phyloP scores from a whole-genome alignment of 1,140 invertebrate genomes.

The Bilobella aurantiaca region DNA sequence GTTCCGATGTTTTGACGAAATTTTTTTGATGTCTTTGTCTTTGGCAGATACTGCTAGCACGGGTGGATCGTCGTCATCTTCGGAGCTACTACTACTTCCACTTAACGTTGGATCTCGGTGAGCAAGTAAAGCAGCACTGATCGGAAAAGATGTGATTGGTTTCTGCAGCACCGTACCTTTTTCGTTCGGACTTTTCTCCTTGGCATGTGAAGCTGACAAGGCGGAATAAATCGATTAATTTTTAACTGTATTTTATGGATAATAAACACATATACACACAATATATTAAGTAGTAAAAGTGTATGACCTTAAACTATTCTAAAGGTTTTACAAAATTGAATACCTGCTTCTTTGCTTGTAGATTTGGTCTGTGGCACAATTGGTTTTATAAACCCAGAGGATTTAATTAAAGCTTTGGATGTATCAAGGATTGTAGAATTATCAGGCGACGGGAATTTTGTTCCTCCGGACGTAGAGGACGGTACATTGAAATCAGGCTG shows the following conservation, averaged over 20 bases:
- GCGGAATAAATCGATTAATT: background rate
- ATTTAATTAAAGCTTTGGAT: background rate
- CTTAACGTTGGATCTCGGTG: constrained; percentile 15
- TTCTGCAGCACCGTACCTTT: background rate
- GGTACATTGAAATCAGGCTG: background rate
- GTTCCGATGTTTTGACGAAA: too few relatives aligned
- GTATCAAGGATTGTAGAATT: background rate
- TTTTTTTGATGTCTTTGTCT: background rate
- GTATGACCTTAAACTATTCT: too few relatives aligned
- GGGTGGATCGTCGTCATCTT: constrained; percentile 17
- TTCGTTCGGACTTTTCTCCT: background rate
- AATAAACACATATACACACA: too few relatives aligned
- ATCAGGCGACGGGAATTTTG: background rate
- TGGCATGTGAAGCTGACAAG: background rate
- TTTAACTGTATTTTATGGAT: too few relatives aligned
- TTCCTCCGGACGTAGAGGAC: background rate
- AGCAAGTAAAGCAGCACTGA: background rate
- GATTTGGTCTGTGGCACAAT: background rate
- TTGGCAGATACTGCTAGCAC: background rate
- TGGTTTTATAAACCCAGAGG: background rate
- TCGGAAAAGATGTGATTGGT: too few relatives aligned
- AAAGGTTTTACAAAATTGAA: too few relatives aligned
- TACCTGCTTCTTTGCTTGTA: background rate
- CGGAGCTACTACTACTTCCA: constrained; percentile 32
- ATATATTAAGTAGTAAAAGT: too few relatives aligned